Base-by-base conservation (phyloP, 2,797 vertebrate species). In the Furcifer pardalis region DNA sequence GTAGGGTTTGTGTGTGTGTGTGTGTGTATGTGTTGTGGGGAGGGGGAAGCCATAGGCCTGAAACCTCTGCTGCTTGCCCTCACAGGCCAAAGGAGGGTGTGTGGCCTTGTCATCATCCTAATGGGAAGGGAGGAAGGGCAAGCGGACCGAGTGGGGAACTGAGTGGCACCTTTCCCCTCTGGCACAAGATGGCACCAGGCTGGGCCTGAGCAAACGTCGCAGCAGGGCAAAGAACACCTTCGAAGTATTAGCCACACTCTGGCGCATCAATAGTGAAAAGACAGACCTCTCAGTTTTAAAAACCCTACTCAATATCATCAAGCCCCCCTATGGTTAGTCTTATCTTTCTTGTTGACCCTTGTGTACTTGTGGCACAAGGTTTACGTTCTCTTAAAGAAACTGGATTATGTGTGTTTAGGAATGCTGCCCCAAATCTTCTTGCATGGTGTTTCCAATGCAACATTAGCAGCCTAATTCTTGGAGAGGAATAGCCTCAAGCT, bases 131-230 rank as follows among this genome's bases (percentile, higher is more conserved):
- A 42, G 59, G 68, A 62, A 32, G 77, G 35, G 32, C 30, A 56
- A 32, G 30, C 42, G 49, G 42, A 68, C 37, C 42, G 52, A 76
- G 8, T 15, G 37, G 21, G 52, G 2, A 79, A 30, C 7, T 60
- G 35, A 77, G 40, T 23, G 44, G 7, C 23, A 9, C 6, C 74
- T 59, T 71, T 69, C 52, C 27, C 25, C 44, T 49, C 56, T 76
- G 52, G 25, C n/a, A 23, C 49, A 79, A 63, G 52, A 32, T 52
- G 79, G 79, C 32, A 49, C 49, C 30, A 17, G 73, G 40, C 52
- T 77, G 79, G 79, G 84, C 84, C 84, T 65, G 42, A 40, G 40
- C 23, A 71, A 72, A 65, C 73, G 40, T 30, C 44, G 59, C 69
- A 49, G 77, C 37, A 76, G 71, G 42, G 79, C 37, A n/a, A 49